Base-by-base conservation (phyloP, 2,113 vertebrate species). In the Tachycineta bicolor region DNA sequence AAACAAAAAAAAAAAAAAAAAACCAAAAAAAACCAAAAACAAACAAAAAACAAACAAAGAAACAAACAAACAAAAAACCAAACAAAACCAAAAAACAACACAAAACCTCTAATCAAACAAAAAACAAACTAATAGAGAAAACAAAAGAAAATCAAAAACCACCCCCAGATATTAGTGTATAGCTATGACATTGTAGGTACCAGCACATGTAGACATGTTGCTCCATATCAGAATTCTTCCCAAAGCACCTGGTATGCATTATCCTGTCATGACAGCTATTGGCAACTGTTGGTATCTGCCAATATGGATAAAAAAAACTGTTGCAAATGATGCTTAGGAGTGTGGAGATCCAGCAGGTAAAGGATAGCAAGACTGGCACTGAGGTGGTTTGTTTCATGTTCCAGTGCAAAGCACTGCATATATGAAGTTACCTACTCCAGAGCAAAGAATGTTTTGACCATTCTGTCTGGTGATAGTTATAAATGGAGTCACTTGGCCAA, bases 211-310 rank as follows among this genome's bases (percentile, higher is more conserved):
- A 73, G 26, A 49, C 44, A n/a, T 14, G 13, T 7, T 95, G 18
- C 20, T 53, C 10, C 10, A 8, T 60, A 69, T 4, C 0, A 0
- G 15, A 49, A 6, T 15, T 77, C 5, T 76, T 83, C 53, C 37
- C 50, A 16, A 69, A 86, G 53, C 5, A 74, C 31, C 16, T 62
- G 25, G 6, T 16, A 24, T 52, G 10, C 6, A 29, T 81, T 70
- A 49, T 62, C 20, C 49, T 73, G 11, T 31, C 22, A 37, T 34
- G 26, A 31, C 16, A 67, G 31, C 20, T 90, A 14, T 20, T 60
- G 12, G 52, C 5, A 58, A 6, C 21, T 31, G 22, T 28, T 74
- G 7, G 2, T 47, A 50, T 55, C 46, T 69, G 26, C 11, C n/a
- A 49, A 52, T 65, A 62, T 1, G 20, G 24, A 44, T 10, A 15